phyloP scores from a whole-genome alignment of 2,888 invertebrate genomes.

The Plusia festucae region DNA sequence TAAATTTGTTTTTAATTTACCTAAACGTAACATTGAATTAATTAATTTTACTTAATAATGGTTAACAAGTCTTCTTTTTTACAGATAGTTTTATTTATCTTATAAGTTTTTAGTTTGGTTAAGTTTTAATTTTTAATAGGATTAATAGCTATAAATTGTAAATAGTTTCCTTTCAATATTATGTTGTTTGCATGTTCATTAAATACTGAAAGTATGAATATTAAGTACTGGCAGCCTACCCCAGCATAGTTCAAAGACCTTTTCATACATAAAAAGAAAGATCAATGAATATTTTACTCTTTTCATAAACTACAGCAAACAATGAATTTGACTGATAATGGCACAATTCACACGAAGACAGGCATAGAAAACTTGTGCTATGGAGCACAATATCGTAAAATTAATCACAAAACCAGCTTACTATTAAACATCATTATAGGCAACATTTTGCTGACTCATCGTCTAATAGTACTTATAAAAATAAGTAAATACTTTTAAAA shows the following conservation, averaged over 20 bases:
- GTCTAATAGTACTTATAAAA: conserved; percentile 49
- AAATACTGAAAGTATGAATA: too few species aligned
- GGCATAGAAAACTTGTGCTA: conserved; percentile 29
- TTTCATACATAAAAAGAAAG: background rate
- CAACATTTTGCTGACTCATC: conserved; percentile 52
- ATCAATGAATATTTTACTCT: conserved; percentile 2
- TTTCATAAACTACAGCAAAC: background rate
- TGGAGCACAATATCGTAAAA: conserved; percentile 15
- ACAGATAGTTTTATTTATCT: too few species aligned
- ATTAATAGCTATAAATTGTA: too few species aligned
- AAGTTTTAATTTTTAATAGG: too few species aligned
- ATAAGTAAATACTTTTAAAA: conserved; percentile 26
- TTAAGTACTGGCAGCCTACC: too few species aligned
- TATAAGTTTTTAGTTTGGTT: too few species aligned
- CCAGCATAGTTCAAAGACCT: background rate
- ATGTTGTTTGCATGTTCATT: too few species aligned
- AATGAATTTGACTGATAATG: conserved; percentile 10
- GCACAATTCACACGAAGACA: conserved; percentile 13
- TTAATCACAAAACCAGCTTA: conserved; percentile 30
- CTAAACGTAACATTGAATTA: too few species aligned
- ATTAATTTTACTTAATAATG: too few species aligned
- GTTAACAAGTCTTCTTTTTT: too few species aligned
- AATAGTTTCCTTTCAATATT: too few species aligned
- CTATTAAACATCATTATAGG: conserved; percentile 23
- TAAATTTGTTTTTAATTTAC: too few species aligned